phyloP scores from a whole-genome alignment of 2,113 vertebrate genomes.

The Solenodon paradoxus region DNA sequence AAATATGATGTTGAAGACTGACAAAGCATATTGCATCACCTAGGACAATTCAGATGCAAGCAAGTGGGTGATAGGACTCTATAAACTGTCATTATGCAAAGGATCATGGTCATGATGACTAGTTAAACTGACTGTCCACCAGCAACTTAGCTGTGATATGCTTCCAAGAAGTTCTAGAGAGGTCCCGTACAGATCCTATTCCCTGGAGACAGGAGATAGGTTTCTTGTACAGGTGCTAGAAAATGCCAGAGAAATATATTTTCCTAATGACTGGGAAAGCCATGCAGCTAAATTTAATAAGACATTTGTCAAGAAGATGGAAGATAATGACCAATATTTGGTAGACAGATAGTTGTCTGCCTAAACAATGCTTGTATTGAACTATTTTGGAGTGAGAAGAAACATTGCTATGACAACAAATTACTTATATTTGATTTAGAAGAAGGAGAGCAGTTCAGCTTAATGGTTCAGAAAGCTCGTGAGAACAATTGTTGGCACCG shows the following conservation, averaged over 20 bases:
- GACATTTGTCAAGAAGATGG: slow-evolving; percentile 66
- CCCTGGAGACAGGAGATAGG: too few relatives aligned
- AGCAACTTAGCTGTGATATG: slow-evolving; percentile 34
- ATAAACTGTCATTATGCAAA: slow-evolving; percentile 54
- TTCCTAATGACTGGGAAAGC: slow-evolving; percentile 52
- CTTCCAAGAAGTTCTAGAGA: slow-evolving; percentile 46
- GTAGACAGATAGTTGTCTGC: slow-evolving; percentile 63
- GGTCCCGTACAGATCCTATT: background rate
- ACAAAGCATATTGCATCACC: background rate
- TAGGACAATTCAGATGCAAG: background rate
- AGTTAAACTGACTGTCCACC: slow-evolving; percentile 48
- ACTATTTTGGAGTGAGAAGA: slow-evolving; percentile 64
- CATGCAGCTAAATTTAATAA: slow-evolving; percentile 62
- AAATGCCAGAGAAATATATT: slow-evolving; percentile 43
- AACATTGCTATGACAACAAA: slow-evolving; percentile 73
- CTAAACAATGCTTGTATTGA: slow-evolving; percentile 72
- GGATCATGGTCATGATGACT: slow-evolving; percentile 45
- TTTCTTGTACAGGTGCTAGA: slow-evolving; percentile 47
- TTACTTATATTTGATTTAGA: slow-evolving; percentile 76
- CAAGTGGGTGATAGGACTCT: background rate
- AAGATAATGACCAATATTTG: slow-evolving; percentile 67
- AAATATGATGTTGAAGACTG: background rate
- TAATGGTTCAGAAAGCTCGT: slow-evolving; percentile 57
- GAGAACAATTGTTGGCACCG: slow-evolving; percentile 53
- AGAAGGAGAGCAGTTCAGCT: slow-evolving; percentile 7